Evolutionary conservation across 2,888 invertebrate species (phyloP).

Genomic region (Xylocampa areola): DNA sequence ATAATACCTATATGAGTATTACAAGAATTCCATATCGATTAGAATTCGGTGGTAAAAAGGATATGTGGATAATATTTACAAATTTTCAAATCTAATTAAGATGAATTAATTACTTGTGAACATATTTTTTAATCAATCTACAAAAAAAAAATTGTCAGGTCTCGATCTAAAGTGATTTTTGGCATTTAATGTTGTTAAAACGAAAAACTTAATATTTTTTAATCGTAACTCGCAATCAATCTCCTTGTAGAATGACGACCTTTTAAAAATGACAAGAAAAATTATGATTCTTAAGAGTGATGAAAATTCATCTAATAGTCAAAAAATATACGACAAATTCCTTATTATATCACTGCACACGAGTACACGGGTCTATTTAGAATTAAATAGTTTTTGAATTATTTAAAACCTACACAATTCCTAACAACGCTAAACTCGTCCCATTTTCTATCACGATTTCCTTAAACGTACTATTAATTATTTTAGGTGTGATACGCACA

Average conservation of each 20-base stretch:
- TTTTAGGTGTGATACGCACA: constrained; percentile 21
- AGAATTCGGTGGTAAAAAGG: constrained; percentile 82
- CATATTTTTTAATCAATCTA: constrained; percentile 14
- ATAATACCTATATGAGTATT: constrained; percentile 78
- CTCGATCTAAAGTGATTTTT: too few species aligned
- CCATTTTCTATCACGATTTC: constrained; percentile 39
- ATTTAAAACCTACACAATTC: constrained; percentile 51
- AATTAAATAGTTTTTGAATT: constrained; percentile 33
- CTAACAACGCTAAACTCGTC: constrained; percentile 45
- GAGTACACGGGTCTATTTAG: constrained; percentile 42
- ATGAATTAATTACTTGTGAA: constrained; percentile 15
- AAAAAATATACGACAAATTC: constrained; percentile 58
- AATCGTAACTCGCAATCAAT: too few species aligned
- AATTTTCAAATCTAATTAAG: constrained; percentile 13
- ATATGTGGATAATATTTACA: constrained; percentile 71
- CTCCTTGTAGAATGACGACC: neutral
- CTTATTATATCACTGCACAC: constrained; percentile 54
- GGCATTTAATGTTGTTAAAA: too few species aligned
- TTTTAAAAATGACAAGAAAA: constrained; percentile 3
- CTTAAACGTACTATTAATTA: constrained; percentile 12
- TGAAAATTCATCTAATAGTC: constrained; percentile 54
- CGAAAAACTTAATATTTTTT: neutral
- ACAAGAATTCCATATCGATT: constrained; percentile 67
- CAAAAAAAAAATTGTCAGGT: too few species aligned
- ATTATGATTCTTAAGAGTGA: constrained; percentile 29